These are phyloP conservation scores for Bombus ignitus DNA, from an alignment of 1,140 invertebrate genomes.

Conservation along the genomic window DNA sequence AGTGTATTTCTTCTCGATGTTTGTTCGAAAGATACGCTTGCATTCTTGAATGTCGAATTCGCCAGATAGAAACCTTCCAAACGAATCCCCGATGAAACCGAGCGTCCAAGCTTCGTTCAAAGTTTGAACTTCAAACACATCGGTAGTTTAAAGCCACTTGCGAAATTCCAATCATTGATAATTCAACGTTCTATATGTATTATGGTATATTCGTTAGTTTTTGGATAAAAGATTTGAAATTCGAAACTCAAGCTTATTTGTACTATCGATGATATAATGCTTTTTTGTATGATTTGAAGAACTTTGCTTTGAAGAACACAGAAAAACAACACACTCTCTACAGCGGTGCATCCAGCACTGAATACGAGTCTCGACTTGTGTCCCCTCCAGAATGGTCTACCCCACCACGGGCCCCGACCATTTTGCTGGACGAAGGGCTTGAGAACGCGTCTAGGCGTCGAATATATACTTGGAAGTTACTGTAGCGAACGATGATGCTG, in stretches of 20 bases:
- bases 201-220: background rate
- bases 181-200: background rate
- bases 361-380: constrained; percentile 47
- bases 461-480: constrained; percentile 8
- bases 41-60: constrained; percentile 8
- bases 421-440: constrained; percentile 55
- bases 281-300: background rate
- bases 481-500: background rate
- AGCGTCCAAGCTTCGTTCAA: background rate
- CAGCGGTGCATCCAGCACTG: constrained; percentile 68
- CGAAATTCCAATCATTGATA: background rate
- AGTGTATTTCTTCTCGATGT: background rate
- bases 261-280: background rate
- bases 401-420: constrained; percentile 10
- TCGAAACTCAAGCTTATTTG: background rate
- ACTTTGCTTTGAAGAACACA: background rate
- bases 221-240: background rate
- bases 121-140: background rate
- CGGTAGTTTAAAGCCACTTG: background rate
- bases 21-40: background rate
- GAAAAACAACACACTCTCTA: constrained; percentile 26
- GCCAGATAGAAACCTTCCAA: too few relatives aligned
- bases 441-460: constrained; percentile 48
- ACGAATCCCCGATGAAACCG: background rate
- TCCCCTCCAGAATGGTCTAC: constrained; percentile 28